A percentile compares a stretch with the other conserved stretches of the same genome.
Conservation (phyloP, 2,888 invertebrate genomes). For the Lasioglossum vierecki region DNA sequence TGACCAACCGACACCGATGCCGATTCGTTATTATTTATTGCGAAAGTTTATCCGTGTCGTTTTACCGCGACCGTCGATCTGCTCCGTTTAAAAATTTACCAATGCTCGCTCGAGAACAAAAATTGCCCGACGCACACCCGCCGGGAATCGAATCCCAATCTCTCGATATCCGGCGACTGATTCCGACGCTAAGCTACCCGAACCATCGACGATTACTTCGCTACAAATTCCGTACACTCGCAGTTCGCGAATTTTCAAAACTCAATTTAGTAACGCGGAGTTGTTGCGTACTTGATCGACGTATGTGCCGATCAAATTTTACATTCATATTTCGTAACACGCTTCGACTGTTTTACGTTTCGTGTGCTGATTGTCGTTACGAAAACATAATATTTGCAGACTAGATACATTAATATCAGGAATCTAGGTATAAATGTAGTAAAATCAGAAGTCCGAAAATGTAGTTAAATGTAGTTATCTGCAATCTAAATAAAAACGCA, state of each 20-base stretch:
- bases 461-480: background rate
- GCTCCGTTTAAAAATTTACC: background rate
- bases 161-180: constrained; percentile 5
- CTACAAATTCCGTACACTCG: background rate
- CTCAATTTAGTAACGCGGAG: background rate
- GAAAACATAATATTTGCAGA: background rate
- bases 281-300: background rate
- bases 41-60: constrained; percentile 13
- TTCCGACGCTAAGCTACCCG: background rate
- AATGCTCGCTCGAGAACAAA: background rate
- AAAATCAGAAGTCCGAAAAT: background rate
- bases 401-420: background rate
- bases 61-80: background rate
- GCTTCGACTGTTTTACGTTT: too few relatives aligned
- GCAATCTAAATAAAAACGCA: background rate
- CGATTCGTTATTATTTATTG: constrained; percentile 4
- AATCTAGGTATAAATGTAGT: background rate
- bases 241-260: background rate
- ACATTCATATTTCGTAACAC: background rate
- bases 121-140: background rate
- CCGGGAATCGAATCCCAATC: background rate
- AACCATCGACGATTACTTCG: background rate
- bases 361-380: too few relatives aligned
- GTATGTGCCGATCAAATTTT: background rate
- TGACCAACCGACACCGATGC: background rate